Evolutionary conservation across 2,113 vertebrate genomes (phyloP).

Genomic region (Mormyrus lacerda): DNA sequence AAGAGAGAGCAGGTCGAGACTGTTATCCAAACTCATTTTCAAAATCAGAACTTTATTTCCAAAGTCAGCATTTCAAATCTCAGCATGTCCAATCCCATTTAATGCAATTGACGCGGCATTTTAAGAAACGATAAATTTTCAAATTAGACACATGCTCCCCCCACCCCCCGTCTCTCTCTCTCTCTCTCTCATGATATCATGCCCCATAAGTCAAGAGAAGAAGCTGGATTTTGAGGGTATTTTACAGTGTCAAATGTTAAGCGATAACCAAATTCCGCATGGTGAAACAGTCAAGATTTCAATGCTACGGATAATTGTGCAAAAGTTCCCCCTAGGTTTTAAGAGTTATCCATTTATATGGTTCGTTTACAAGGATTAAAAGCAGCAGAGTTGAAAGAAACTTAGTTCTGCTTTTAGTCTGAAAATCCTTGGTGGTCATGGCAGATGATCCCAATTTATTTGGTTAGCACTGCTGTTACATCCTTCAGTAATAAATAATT

Average conservation of each 20-base stretch:
- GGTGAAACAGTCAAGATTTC: conserved; percentile 9
- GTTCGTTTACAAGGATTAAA: conserved; percentile 22
- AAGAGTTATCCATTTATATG: conserved; percentile 21
- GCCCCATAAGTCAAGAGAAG: conserved; percentile 6
- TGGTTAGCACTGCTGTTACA: background rate
- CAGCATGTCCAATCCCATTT: conserved; percentile 22
- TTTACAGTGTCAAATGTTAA: conserved; percentile 24
- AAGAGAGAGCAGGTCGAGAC: background rate
- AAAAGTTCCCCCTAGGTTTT: conserved; percentile 18
- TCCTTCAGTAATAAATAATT: conserved; percentile 17
- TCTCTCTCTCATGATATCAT: background rate
- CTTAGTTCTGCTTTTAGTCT: conserved; percentile 12
- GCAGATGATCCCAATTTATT: conserved; percentile 19
- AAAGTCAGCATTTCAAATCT: conserved; percentile 28
- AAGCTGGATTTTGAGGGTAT: conserved; percentile 14
- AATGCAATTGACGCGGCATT: conserved; percentile 14
- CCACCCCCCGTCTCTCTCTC: background rate
- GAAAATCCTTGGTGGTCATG: conserved; percentile 20
- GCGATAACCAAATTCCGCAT: background rate
- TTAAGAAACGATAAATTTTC: conserved; percentile 21
- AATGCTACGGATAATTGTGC: conserved; percentile 14
- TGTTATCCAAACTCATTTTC: conserved; percentile 25
- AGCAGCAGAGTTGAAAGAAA: conserved; percentile 10
- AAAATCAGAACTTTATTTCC: conserved; percentile 20
- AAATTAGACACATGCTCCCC: conserved; percentile 16